Percentiles rank a stretch among this genome's conserved stretches.
Conservation (phyloP, 2,113 vertebrate species). For the Corythaeola cristata region DNA sequence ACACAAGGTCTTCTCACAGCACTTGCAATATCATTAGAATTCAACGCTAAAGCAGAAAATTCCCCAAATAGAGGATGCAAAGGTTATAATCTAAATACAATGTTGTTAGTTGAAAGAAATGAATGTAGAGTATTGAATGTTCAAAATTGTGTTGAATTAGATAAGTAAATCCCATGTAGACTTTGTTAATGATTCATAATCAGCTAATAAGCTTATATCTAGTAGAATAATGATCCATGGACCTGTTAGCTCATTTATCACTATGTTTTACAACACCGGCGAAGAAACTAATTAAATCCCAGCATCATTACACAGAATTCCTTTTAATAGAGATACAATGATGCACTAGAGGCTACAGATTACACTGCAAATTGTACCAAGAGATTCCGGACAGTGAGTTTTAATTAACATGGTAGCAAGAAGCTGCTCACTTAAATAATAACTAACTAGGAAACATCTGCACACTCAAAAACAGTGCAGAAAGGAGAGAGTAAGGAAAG, state of each 20-base stretch:
- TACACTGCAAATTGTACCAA: conserved; percentile 90
- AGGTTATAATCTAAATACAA: conserved; percentile 72
- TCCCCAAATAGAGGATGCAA: conserved; percentile 6
- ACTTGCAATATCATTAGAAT: conserved; percentile 37
- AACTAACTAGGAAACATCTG: conserved; percentile 71
- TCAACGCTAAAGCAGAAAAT: conserved; percentile 3
- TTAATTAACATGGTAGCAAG: conserved; percentile 89
- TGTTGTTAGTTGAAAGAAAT: conserved; percentile 70
- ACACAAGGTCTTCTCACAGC: background rate
- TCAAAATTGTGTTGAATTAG: conserved; percentile 83
- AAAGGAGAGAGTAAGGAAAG: background rate
- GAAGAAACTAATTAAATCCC: conserved; percentile 99
- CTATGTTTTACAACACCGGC: conserved; percentile 97
- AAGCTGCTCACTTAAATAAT: conserved; percentile 83
- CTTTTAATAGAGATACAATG: conserved; percentile 98
- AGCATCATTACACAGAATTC: conserved; percentile 98
- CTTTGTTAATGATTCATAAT: conserved; percentile 92
- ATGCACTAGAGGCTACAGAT: conserved; percentile 93
- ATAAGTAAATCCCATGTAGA: conserved; percentile 86
- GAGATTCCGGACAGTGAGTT: conserved; percentile 86
- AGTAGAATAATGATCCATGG: conserved; percentile 94
- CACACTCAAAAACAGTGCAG: conserved; percentile 14
- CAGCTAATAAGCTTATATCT: conserved; percentile 92
- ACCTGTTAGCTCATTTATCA: conserved; percentile 99
- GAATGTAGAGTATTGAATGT: conserved; percentile 77